A percentile compares a stretch with the other conserved stretches of the same genome.
These are phyloP conservation scores for Neosalanx taihuensis DNA, from an alignment of 2,797 vertebrate species.

Conservation along the genomic window DNA sequence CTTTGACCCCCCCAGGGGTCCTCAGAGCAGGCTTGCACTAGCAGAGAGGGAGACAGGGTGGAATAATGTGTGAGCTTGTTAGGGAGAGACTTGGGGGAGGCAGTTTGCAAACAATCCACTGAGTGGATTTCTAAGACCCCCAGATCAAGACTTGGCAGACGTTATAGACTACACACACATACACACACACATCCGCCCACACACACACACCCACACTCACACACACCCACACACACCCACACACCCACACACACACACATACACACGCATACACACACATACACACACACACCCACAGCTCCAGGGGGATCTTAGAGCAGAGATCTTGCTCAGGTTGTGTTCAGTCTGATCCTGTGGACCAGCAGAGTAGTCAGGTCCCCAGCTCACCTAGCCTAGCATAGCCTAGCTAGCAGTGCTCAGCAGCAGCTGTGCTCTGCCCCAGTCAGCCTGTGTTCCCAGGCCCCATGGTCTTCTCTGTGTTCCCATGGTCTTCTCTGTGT, in stretches of 20 bases:
- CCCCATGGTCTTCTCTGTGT: too few species aligned
- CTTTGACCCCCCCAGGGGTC: slow-evolving; percentile 59
- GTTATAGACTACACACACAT: slow-evolving; percentile 22
- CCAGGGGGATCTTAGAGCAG: not conserved
- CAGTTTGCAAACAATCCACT: slow-evolving; percentile 31
- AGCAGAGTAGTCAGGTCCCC: too few species aligned
- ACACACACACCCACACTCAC: too few species aligned
- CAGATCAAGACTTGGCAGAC: slow-evolving; percentile 45
- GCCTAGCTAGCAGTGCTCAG: too few species aligned
- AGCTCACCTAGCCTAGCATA: too few species aligned
- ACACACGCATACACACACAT: too few species aligned
- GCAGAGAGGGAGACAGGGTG: slow-evolving; percentile 19
- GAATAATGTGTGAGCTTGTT: slow-evolving; percentile 57
- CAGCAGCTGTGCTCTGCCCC: too few species aligned
- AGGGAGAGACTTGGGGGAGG: not conserved
- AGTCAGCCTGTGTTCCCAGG: too few species aligned
- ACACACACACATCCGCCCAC: too few species aligned
- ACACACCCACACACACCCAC: too few species aligned
- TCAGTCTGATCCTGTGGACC: not conserved
- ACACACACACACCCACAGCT: not conserved
- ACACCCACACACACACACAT: too few species aligned
- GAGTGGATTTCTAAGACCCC: slow-evolving; percentile 25
- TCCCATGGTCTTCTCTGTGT: too few species aligned
- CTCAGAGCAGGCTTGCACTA: slow-evolving; percentile 53
- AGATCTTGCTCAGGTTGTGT: not conserved